Base-by-base conservation (phyloP, 2,888 invertebrate species). In the Drosophila macrospina region DNA sequence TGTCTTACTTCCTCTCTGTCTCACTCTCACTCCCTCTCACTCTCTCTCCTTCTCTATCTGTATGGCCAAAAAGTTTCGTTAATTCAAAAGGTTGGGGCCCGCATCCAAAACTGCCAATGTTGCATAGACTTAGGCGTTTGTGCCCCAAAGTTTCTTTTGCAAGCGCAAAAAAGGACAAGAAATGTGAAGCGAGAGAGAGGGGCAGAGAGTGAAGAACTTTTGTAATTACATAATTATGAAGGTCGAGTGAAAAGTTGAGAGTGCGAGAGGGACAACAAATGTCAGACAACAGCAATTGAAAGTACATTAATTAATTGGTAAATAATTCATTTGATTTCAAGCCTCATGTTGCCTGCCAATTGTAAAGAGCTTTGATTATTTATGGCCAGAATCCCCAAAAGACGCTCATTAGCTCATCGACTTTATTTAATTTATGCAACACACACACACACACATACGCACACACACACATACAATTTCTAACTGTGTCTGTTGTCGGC, bases 181-280 rank as follows among this genome's bases (percentile, higher is more conserved):
- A 37, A 20, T 20, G 28, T 5, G 7, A 7, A 4, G 28, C 0
- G 28, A 28, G 28, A 28, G 26, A 26, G 26, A 4, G 26, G 26
- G 1, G 24, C 28, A 26, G 7, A 36, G 6, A 37, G 50, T 34
- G 47, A 41, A 36, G 59, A 85, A 85, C 74, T 85, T 85, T 85
- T 79, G 71, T 81, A 85, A 85, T 84, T 88, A 81, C 73, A 81
- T 85, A 85, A 85, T 88, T 88, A 85, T 85, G 85, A 84, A 86
- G 88, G 88, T 84, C 78, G 86, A 42, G 52, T 61, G 26, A 41
- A 66, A 72, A 75, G 59, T 75, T 62, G 24, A 36, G 16, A 34
- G 61, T 20, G 44, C 64, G 68, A 20, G 20, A 20, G 62, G 54
- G 59, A 60, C 74, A 62, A 81, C 66, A 78, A 87, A 86, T 51